Evolutionary conservation across 2,888 invertebrate genomes (phyloP), one percentile per base, ranked within the genome.

Genomic region (Pardosa pseudoannulata): DNA sequence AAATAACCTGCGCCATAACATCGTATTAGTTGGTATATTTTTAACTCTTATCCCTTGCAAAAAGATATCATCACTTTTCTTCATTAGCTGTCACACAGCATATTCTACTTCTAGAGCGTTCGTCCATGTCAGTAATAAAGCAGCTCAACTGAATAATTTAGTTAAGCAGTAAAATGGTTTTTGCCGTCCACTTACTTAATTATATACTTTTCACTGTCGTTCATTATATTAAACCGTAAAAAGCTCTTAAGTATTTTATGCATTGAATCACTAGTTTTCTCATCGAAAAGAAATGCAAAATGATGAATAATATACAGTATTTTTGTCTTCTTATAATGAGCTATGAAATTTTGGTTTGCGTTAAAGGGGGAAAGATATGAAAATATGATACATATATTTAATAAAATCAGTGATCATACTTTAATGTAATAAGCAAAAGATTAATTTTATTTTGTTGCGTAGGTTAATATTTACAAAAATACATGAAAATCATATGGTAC

Each of bases 101-200:
- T 16, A 46, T 46, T 46, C 46, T 6, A n/a, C 46, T 46, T 46
- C n/a, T 16, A 46, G 16, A 46, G 46, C 46, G 9, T 46, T 46
- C 46, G 46, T 2, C 11, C 46, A 46, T n/a, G 46, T 46, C 46
- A n/a, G 46, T 56, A 56, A 56, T 56, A 56, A 56, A 56, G 56
- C 56, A 56, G 56, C 56, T 56, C 56, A 56, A 56, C 56, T 56
- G 23, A 23, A 56, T 56, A 56, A 56, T 56, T 56, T 56, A 56
- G 19, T 56, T 56, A 56, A 56, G 56, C 56, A 19, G 56, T 56
- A 56, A 56, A 56, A 56, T 56, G 56, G 56, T 56, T 56, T 56
- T 56, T 56, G 23, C 56, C 23, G 6, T 56, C 56, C 23, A 56
- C 56, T 56, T 56, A 56, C 56, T 56, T 56, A 56, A 56, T 56